These are phyloP conservation scores for Aleiodes alternator DNA, from an alignment of 2,888 invertebrate species.

Conservation along the genomic window DNA sequence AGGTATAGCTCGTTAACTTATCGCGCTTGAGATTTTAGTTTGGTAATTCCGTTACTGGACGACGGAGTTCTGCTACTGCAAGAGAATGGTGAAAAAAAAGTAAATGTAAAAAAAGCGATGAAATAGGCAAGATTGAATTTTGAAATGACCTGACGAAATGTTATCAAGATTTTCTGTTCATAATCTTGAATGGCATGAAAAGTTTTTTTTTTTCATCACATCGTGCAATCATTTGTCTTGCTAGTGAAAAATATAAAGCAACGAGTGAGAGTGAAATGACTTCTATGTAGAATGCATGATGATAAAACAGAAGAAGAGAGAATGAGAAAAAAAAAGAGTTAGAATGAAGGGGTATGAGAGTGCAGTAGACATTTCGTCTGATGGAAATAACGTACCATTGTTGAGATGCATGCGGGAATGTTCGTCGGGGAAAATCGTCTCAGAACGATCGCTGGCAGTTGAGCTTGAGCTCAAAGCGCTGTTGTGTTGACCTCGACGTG, in stretches of 20 bases:
- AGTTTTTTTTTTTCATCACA: conserved; percentile 36
- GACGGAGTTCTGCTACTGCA: conserved; percentile 15
- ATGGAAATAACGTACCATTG: conserved; percentile 61
- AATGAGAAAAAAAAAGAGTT: too few species aligned
- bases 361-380: conserved; percentile 33
- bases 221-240: background rate
- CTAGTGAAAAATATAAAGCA: conserved; percentile 13
- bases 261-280: conserved; percentile 15
- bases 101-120: too few species aligned
- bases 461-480: conserved; percentile 77
- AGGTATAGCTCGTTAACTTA: conserved; percentile 66
- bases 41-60: conserved; percentile 58
- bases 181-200: conserved; percentile 20
- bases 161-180: background rate
- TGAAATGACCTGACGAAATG: too few species aligned
- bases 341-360: background rate
- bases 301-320: conserved; percentile 12
- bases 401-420: conserved; percentile 68
- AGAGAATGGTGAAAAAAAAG: too few species aligned
- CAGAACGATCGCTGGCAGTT: conserved; percentile 73
- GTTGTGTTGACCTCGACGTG: conserved; percentile 77
- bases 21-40: conserved; percentile 64
- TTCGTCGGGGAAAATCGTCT: conserved; percentile 67
- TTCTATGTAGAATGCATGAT: conserved; percentile 38
- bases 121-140: too few species aligned